Conservation (phyloP, 1,140 invertebrate species). For the Drosophila sturtevanti region DNA sequence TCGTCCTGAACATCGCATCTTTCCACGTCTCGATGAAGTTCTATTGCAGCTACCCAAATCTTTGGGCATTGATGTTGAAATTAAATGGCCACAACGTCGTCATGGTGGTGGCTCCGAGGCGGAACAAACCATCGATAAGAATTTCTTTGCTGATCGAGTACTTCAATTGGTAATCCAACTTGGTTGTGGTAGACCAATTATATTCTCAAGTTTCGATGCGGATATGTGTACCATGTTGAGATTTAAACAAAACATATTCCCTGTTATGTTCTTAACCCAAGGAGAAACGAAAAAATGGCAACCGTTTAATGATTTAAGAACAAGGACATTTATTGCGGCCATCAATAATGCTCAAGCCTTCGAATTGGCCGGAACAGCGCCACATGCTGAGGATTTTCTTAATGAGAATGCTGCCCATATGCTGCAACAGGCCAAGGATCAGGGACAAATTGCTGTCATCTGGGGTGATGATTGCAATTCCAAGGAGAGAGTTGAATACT, state of each 20-base stretch:
- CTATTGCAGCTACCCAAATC: constrained; percentile 91
- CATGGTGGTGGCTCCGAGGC: constrained; percentile 93
- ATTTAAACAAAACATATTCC: constrained; percentile 97
- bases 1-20: constrained; percentile 93
- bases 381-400: constrained; percentile 95
- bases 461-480: constrained; percentile 98
- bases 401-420: constrained; percentile 87
- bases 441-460: constrained; percentile 93
- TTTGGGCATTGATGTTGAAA: constrained; percentile 97
- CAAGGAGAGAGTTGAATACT: constrained; percentile 90
- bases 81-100: constrained; percentile 96
- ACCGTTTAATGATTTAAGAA: constrained; percentile 92
- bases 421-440: constrained; percentile 88
- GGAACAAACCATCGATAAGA: constrained; percentile 95
- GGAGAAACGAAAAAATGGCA: constrained; percentile 91
- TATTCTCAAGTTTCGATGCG: constrained; percentile 97
- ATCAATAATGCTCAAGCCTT: constrained; percentile 91
- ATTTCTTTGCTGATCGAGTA: constrained; percentile 91
- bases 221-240: constrained; percentile 96
- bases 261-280: constrained; percentile 95
- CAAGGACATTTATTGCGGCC: constrained; percentile 90
- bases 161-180: constrained; percentile 90
- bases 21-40: constrained; percentile 93
- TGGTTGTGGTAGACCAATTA: constrained; percentile 90
- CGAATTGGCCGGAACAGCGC: constrained; percentile 93